Base-by-base conservation (phyloP, 2,888 invertebrate species). In the Cordylochernes scorpioides region DNA sequence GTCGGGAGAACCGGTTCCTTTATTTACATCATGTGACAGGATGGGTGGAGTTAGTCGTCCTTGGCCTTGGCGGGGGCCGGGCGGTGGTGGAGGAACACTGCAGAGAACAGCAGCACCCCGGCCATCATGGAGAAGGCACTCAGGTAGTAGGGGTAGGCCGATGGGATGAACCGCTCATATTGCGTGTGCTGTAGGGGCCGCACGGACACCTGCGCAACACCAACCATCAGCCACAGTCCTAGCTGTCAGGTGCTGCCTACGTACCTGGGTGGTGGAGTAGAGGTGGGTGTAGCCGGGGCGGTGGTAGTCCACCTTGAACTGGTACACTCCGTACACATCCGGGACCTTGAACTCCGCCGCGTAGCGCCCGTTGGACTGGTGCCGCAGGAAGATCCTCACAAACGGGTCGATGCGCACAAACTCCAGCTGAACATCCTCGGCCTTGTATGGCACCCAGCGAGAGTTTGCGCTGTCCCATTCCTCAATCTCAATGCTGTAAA, bases 391-490 rank as follows among this genome's bases (percentile, higher is more conserved):
- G n/a, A n/a, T n/a, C 35, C 97, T 67, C 12, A 99, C 72, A 57
- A 99, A 99, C 1, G 97, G 97, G 61, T 99, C 97, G 44, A 99
- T 97, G 31, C 97, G 67, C 1, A 97, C 91, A 55, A 99, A 97
- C 57, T 97, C 97, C 31, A 99, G 53, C 54, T 99, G 97, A 3
- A 99, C 68, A 54, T 99, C 97, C 34, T 67, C 65, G 0, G 78
- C 77, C 35, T 71, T 65, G 49, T 80, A 94, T 12, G 94, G 77
- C 42, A 71, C 64, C 97, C 97, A 99, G 47, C 71, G 64, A n/a
- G n/a, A n/a, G n/a, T n/a, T n/a, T 15, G 74, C 74, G 32, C 68
- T 66, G 13, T 62, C 55, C 18, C 77, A 56, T 54, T 75, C 74
- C 48, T 97, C 84, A 41, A 97, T 72, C 46, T 71, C 72, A 44